Conservation (phyloP, 2,113 vertebrate genomes). For the Triplophysa dalaica region DNA sequence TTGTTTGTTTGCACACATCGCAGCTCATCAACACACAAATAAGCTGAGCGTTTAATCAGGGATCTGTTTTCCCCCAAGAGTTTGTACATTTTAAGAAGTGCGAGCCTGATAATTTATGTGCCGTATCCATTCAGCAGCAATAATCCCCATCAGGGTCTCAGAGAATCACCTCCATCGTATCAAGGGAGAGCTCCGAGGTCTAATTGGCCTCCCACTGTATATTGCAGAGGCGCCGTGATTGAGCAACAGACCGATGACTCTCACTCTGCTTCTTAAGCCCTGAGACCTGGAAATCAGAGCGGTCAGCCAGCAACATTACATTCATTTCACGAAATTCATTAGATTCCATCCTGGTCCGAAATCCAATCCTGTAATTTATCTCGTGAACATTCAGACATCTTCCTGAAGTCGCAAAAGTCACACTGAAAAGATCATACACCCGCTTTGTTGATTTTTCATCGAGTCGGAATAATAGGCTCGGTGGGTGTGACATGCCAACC, state of each 20-base stretch:
- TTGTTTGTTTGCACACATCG: background rate
- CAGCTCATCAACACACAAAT: slow-evolving; percentile 13
- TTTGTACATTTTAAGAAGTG: slow-evolving; percentile 29
- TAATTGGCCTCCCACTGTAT: slow-evolving; percentile 66
- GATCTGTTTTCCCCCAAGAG: slow-evolving; percentile 17
- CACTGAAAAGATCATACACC: background rate
- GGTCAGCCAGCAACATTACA: slow-evolving; percentile 18
- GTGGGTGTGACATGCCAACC: slow-evolving; percentile 34
- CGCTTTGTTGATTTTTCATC: slow-evolving; percentile 10
- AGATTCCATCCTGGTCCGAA: slow-evolving; percentile 4
- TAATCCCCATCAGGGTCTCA: slow-evolving; percentile 34
- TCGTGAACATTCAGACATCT: background rate
- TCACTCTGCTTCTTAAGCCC: slow-evolving; percentile 42
- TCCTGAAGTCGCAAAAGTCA: slow-evolving; percentile 4
- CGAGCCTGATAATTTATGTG: slow-evolving; percentile 38
- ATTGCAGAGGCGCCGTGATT: slow-evolving; percentile 61
- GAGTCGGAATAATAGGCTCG: slow-evolving; percentile 26
- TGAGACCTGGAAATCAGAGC: background rate
- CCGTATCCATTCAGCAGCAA: slow-evolving; percentile 18
- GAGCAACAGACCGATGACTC: slow-evolving; percentile 56
- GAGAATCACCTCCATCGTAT: slow-evolving; percentile 38
- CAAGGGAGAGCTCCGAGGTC: slow-evolving; percentile 47
- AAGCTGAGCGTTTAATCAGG: slow-evolving; percentile 26
- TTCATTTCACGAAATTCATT: slow-evolving; percentile 23
- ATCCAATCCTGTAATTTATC: background rate